Evolutionary conservation across 2,888 invertebrate genomes (phyloP), one percentile per base, ranked within the genome.

Genomic region (Magallana nippona): DNA sequence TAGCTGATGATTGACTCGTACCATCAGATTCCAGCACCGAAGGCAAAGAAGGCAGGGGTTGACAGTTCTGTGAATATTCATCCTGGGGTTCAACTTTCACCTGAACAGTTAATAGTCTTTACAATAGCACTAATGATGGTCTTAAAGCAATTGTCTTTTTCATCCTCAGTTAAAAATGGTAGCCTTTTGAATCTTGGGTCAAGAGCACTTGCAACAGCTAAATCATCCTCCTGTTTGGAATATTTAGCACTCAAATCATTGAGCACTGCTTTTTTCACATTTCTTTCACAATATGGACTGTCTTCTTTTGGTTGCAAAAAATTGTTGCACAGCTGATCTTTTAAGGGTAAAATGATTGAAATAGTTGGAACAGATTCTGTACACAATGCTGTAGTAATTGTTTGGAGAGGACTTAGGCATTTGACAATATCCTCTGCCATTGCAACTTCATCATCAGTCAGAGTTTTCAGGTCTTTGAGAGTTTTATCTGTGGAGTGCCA

Each of bases 401-500:
- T 13, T 55, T 85, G 83, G 55, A 83, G 63, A 5, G 83, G 85
- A 55, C 71, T 55, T 63, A 82, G 55, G 13, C 60, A 63, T 27
- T 13, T 56, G 10, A 80, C 80, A 56, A 85, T 56, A 10, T 84
- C 82, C 62, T 85, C 80, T 22, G 82, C 82, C 13, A 82, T n/a
- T 8, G 80, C 13, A 2, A 85, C 22, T 2, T 85, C 83, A 58
- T 71, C 80, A 71, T 83, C 83, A n/a, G 19, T 19, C 8, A 84
- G 19, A 71, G 32, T 22, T 57, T 17, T 55, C 1, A 82, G 44
- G 56, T 22, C 77, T 17, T 58, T 81, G 3, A 83, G 10, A 44
- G 71, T 81, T 55, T 79, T 83, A n/a, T 85, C 82, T 55, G 56
- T 83, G 13, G 15, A 22, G n/a, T n/a, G n/a, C n/a, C n/a, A n/a